Percentiles rank a stretch among this genome's conserved stretches.
phyloP scores from a whole-genome alignment of 2,888 invertebrate species.

The Agrochola macilenta region DNA sequence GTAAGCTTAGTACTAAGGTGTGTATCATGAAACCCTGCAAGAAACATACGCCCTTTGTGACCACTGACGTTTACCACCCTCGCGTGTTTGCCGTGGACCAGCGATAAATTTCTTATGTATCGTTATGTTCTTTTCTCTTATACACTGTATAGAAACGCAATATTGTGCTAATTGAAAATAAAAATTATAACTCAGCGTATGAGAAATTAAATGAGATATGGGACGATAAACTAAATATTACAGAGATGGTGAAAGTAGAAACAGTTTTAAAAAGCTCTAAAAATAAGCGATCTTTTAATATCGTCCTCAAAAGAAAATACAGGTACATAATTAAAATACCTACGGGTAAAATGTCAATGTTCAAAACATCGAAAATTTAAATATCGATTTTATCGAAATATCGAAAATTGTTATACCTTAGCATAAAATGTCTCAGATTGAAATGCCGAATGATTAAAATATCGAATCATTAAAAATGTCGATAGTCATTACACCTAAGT shows the following conservation, averaged over 20 bases:
- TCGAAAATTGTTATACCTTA: no score
- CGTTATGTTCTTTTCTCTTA: conserved; percentile 53
- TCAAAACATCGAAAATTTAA: no score
- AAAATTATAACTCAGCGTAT: conserved; percentile 9
- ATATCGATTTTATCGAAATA: no score
- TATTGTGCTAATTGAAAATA: conserved; percentile 22
- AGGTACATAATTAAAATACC: no score
- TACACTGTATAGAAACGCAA: conserved; percentile 28
- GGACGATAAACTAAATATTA: not conserved
- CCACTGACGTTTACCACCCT: conserved; percentile 61
- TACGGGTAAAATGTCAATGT: no score
- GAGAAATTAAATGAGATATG: not conserved
- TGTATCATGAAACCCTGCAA: conserved; percentile 62
- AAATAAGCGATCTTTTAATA: not conserved
- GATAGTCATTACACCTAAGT: no score
- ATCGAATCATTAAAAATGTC: no score
- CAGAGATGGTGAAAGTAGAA: not conserved
- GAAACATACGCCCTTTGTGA: conserved; percentile 60
- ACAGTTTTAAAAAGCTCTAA: not conserved
- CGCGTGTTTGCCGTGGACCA: conserved; percentile 58
- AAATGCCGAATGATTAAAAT: no score
- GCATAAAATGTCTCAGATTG: no score
- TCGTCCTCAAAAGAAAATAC: not conserved
- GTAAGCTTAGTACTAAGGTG: conserved; percentile 53
- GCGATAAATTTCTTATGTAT: conserved; percentile 62